Percentiles rank a stretch among this genome's conserved stretches.
Conservation (phyloP, 1,140 invertebrate species). For the Drosophila kurseongensis region DNA sequence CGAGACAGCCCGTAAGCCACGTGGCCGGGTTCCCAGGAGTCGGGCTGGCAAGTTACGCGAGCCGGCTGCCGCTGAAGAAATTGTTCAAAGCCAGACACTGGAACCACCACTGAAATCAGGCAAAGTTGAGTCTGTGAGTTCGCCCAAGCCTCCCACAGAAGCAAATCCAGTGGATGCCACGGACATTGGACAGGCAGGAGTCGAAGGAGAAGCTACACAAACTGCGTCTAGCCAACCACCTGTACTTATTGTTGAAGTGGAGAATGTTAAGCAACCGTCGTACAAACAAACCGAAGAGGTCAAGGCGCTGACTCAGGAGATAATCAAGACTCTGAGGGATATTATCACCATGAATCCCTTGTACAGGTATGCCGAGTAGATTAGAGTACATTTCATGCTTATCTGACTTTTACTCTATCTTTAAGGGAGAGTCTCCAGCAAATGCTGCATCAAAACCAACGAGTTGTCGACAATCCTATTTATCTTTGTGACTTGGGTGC, state of each 20-base stretch:
- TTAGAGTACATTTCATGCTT: not conserved
- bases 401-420: not conserved
- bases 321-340: slow-evolving; percentile 98
- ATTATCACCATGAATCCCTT: slow-evolving; percentile 98
- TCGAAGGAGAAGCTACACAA: slow-evolving; percentile 60
- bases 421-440: slow-evolving; percentile 93
- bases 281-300: slow-evolving; percentile 97
- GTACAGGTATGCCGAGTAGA: slow-evolving; percentile 87
- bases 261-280: slow-evolving; percentile 96
- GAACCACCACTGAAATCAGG: slow-evolving; percentile 56
- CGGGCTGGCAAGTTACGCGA: slow-evolving; percentile 30
- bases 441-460: slow-evolving; percentile 97
- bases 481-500: slow-evolving; percentile 98
- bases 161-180: not conserved
- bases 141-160: slow-evolving; percentile 4
- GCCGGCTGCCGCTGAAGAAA: slow-evolving; percentile 24
- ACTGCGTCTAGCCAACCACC: slow-evolving; percentile 65
- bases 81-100: slow-evolving; percentile 41
- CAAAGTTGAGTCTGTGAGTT: slow-evolving; percentile 17
- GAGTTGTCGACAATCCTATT: slow-evolving; percentile 99
- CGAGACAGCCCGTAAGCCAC: slow-evolving; percentile 84
- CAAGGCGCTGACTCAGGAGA: slow-evolving; percentile 98
- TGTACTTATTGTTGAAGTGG: slow-evolving; percentile 97
- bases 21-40: slow-evolving; percentile 57
- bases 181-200: not conserved